A percentile compares a stretch with the other conserved stretches of the same genome.
These are phyloP conservation scores for Scolopax rusticola DNA, from an alignment of 2,797 vertebrate species.

Conservation along the genomic window DNA sequence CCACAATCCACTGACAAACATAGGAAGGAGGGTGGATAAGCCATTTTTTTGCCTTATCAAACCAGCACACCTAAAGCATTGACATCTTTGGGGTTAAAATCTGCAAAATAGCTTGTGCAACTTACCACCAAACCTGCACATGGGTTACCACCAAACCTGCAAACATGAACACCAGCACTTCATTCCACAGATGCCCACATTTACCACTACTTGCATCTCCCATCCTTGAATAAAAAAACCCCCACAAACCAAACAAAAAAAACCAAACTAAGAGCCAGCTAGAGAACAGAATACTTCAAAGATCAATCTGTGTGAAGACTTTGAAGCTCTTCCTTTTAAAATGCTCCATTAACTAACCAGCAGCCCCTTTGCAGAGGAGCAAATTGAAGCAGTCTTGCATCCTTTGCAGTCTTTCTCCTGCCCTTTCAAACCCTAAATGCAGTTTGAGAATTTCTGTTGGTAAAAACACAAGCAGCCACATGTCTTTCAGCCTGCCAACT, in stretches of 20 bases:
- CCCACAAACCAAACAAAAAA: neutral
- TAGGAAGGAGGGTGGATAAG: neutral
- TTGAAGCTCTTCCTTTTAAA: neutral
- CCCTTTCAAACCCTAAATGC: neutral
- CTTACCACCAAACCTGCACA: neutral
- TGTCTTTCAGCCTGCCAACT: neutral
- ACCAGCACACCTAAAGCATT: neutral
- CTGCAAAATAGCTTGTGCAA: neutral
- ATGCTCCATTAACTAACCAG: fast-evolving
- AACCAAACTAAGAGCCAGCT: neutral
- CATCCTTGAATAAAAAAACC: neutral
- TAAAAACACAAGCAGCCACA: neutral
- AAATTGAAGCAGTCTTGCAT: neutral
- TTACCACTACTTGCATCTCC: neutral
- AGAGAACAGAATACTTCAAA: neutral
- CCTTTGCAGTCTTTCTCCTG: neutral
- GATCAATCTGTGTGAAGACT: neutral
- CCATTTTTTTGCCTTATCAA: neutral
- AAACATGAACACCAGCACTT: neutral
- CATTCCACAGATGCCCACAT: fast-evolving
- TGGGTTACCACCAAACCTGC: neutral
- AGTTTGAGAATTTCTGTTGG: neutral
- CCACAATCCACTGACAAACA: neutral
- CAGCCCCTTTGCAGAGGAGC: neutral
- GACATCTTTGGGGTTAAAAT: neutral